These are phyloP conservation scores for Loripinus fragilis DNA, from an alignment of 2,888 invertebrate genomes.

Conservation along the genomic window DNA sequence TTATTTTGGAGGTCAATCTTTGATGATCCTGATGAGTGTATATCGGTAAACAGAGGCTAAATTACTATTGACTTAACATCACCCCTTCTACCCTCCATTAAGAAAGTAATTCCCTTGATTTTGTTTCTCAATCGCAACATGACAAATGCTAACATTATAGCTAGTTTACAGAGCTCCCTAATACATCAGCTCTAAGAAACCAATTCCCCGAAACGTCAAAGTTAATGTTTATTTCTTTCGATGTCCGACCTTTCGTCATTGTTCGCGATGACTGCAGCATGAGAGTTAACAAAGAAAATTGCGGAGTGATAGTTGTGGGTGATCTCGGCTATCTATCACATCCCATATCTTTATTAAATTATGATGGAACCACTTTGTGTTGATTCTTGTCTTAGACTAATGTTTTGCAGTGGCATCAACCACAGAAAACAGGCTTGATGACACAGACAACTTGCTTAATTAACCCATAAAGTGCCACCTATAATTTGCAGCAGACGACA, in stretches of 20 bases:
- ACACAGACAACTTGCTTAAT: no score
- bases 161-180: constrained; percentile 11
- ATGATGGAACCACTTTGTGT: constrained; percentile 1
- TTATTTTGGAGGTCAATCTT: no score
- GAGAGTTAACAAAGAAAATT: constrained; percentile 9
- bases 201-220: constrained; percentile 47
- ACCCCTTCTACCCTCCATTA: constrained; percentile 13
- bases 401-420: background rate
- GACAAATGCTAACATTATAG: constrained; percentile 16
- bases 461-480: no score
- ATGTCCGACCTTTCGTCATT: constrained; percentile 17
- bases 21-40: constrained; percentile 4
- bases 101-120: constrained; percentile 9
- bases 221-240: constrained; percentile 34
- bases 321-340: background rate
- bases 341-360: constrained; percentile 1
- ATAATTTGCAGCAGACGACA: no score
- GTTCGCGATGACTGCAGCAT: constrained; percentile 3
- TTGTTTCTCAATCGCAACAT: constrained; percentile 3
- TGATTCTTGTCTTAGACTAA: background rate
- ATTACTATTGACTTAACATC: constrained; percentile 6
- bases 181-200: constrained; percentile 41
- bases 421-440: no score
- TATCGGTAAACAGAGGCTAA: background rate
- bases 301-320: background rate